Percentiles rank a stretch among this genome's conserved stretches.
phyloP scores from a whole-genome alignment of 1,140 invertebrate species.

The Psix sp. region DNA sequence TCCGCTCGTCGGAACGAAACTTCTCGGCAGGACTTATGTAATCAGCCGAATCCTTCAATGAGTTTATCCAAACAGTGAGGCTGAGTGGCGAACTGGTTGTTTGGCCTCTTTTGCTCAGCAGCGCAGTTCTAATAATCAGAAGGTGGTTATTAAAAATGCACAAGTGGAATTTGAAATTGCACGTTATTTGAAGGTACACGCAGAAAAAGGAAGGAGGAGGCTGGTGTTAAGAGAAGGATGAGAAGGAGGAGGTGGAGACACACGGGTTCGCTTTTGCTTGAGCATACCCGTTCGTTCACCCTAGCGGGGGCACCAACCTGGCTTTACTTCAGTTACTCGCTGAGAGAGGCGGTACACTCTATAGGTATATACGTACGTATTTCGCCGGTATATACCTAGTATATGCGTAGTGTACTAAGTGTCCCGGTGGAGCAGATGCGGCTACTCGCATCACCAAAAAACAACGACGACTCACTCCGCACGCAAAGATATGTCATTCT shows the following conservation, averaged over 20 bases:
- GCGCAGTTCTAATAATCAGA: conserved; percentile 9
- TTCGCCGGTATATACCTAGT: conserved; percentile 54
- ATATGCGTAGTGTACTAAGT: conserved; percentile 68
- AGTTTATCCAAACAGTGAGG: too few relatives aligned
- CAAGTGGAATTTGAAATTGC: conserved; percentile 56
- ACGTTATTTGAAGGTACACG: conserved; percentile 57
- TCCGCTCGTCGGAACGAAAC: too few relatives aligned
- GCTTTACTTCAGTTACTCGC: conserved; percentile 75
- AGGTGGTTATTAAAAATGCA: conserved; percentile 51
- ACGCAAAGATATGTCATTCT: conserved; percentile 35
- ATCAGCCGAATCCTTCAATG: too few relatives aligned
- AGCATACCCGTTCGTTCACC: conserved; percentile 76
- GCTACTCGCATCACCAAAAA: conserved; percentile 41
- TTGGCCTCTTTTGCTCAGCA: neutral
- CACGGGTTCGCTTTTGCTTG: conserved; percentile 69
- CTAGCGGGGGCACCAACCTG: conserved; percentile 77
- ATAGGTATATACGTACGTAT: conserved; percentile 64
- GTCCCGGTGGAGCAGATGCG: conserved; percentile 69
- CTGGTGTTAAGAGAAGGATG: conserved; percentile 63
- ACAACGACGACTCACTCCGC: conserved; percentile 29
- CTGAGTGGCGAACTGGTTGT: too few relatives aligned
- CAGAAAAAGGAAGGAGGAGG: conserved; percentile 59
- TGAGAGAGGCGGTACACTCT: conserved; percentile 67
- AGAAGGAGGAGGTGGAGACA: conserved; percentile 68
- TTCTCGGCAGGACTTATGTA: too few relatives aligned